Base-by-base conservation (phyloP, 23 tunicate species). In the Phallusia fumigata region DNA sequence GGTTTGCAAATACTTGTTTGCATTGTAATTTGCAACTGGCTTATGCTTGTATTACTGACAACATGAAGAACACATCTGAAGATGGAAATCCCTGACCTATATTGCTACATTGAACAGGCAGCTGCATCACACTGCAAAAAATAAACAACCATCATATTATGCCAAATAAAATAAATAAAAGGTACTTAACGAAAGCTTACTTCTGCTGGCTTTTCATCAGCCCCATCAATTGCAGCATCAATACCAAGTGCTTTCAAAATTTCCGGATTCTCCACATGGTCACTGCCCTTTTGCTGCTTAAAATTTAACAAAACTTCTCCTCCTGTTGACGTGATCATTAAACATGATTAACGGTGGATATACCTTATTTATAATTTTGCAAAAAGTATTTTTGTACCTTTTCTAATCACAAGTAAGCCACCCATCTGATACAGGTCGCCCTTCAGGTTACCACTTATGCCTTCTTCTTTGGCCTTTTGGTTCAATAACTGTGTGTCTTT, bases 401-500 rank as follows among this genome's bases (percentile, higher is more conserved):
- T 94, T 65, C 84, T 94, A 18, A 94, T 87, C 49, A 94, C 79
- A 32, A 94, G 83, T 30, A 94, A 15, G 1, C 98, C 98, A n/a
- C 98, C 98, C 83, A 86, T 75, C 58, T 94, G 98, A 52, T 80
- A 36, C 28, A 77, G 74, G 79, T 94, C 94, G 40, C 98, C 98
- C 47, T 86, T 89, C 28, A 94, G 64, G 77, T 94, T 94, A 32
- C 98, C 98, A 15, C 92, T 84, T 15, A 94, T 2, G 18, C 84
- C 81, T 75, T 85, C 86, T 34, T 79, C 44, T 64, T 91, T 94
- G 2, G 98, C 98, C 34, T 90, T 76, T 32, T 86, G 69, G 12
- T 87, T 87, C 21, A 94, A 28, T 5, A 85, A 85, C 30, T 90
- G 49, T 19, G 85, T 58, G 35, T 86, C 74, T 65, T 88, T 83